Evolutionary conservation across 2,888 invertebrate species (phyloP).

Genomic region (Netelia virgata): DNA sequence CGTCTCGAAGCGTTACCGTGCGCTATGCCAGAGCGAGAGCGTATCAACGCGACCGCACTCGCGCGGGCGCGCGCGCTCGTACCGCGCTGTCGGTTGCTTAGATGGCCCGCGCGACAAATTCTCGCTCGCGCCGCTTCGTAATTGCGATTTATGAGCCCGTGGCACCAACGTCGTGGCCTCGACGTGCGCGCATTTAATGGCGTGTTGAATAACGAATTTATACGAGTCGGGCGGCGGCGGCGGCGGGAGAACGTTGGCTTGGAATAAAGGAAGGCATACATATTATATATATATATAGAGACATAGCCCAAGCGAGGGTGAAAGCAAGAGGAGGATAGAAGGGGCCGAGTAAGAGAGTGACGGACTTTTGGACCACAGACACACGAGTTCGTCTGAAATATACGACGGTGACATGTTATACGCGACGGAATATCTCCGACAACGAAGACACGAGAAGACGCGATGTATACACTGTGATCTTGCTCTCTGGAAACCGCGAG

Average conservation of each 20-base stretch:
- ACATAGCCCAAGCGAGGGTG: conserved; percentile 46
- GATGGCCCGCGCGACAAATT: conserved; percentile 83
- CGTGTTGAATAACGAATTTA: conserved; percentile 85
- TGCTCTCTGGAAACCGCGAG: conserved; percentile 57
- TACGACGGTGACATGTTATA: conserved; percentile 57
- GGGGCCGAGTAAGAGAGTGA: conserved; percentile 44
- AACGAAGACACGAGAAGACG: conserved; percentile 52
- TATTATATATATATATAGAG: conserved; percentile 11
- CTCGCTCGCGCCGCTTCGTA: conserved; percentile 83
- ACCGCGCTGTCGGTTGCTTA: conserved; percentile 64
- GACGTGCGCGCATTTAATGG: conserved; percentile 82
- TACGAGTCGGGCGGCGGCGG: conserved; percentile 65
- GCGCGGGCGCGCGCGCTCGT: neutral
- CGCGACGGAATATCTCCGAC: conserved; percentile 53
- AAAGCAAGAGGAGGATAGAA: conserved; percentile 51
- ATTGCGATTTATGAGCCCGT: conserved; percentile 82
- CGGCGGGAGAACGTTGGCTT: conserved; percentile 24
- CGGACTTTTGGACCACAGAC: conserved; percentile 51
- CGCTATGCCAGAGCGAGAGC: conserved; percentile 26
- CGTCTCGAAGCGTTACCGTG: conserved; percentile 43
- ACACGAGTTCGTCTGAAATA: conserved; percentile 52
- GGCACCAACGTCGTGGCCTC: conserved; percentile 67
- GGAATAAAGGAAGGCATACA: conserved; percentile 41
- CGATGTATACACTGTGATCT: conserved; percentile 54
- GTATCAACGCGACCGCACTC: conserved; percentile 41